These are phyloP conservation scores for Neopelma chrysocephalum DNA, from an alignment of 2,797 vertebrate species.

Conservation along the genomic window DNA sequence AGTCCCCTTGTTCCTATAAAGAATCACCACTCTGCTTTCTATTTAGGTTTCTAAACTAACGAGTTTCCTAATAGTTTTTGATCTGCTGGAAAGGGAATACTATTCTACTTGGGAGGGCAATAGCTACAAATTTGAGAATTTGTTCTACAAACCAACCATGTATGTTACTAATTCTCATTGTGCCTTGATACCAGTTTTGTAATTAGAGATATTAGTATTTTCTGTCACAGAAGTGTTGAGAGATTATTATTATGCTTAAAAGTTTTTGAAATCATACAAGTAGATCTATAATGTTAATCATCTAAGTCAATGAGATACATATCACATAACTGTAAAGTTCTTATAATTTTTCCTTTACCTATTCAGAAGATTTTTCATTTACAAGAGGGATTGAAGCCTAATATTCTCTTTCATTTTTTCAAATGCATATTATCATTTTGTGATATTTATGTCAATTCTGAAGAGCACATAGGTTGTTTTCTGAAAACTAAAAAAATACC, in stretches of 20 bases:
- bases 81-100: not conserved
- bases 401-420: not conserved
- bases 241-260: not conserved
- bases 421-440: not conserved
- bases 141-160: not conserved
- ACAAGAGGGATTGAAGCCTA: not conserved
- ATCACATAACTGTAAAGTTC: not conserved
- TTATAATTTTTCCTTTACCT: not conserved
- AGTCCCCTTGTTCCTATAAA: not conserved
- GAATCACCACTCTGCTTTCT: not conserved
- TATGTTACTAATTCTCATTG: not conserved
- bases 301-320: not conserved
- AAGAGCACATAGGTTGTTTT: not conserved
- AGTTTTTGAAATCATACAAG: not conserved
- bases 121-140: not conserved
- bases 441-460: not conserved
- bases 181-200: not conserved
- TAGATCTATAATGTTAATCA: not conserved
- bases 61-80: not conserved
- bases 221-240: not conserved
- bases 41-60: not conserved
- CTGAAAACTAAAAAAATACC: not conserved
- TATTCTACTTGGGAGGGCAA: not conserved
- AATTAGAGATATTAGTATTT: not conserved
- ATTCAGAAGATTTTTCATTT: not conserved